These are phyloP conservation scores for Macaca mulatta DNA, from an alignment of 2,113 vertebrate genomes.

Conservation along the genomic window DNA sequence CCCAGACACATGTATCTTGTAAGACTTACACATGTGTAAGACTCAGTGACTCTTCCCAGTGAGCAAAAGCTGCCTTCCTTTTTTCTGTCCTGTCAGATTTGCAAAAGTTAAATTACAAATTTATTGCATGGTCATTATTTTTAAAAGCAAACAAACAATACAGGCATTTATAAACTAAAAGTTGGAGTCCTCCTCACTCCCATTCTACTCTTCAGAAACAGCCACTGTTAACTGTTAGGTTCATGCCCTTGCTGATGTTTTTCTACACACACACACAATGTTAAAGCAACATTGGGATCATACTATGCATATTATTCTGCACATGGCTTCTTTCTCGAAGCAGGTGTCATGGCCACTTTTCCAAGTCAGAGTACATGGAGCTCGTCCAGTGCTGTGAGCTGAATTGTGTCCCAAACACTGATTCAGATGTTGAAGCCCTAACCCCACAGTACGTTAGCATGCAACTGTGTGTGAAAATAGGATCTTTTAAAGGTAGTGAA, in stretches of 20 bases:
- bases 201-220: neutral
- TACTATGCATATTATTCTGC: neutral
- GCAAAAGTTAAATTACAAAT: conserved; percentile 14
- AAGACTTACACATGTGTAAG: no score
- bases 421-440: neutral
- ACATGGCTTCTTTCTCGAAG: neutral
- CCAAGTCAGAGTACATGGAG: neutral
- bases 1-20: neutral
- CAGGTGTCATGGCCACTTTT: neutral
- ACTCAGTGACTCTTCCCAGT: neutral
- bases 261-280: neutral
- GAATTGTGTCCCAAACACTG: neutral
- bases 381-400: neutral
- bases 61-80: neutral
- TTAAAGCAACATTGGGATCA: neutral
- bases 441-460: neutral
- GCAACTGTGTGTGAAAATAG: neutral
- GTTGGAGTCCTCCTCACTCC: neutral
- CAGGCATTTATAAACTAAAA: neutral
- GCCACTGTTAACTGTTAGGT: neutral
- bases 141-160: neutral
- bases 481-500: neutral
- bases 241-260: neutral
- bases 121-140: neutral
- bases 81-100: neutral